phyloP scores from a whole-genome alignment of 2,113 vertebrate species.

The Strigops habroptila region DNA sequence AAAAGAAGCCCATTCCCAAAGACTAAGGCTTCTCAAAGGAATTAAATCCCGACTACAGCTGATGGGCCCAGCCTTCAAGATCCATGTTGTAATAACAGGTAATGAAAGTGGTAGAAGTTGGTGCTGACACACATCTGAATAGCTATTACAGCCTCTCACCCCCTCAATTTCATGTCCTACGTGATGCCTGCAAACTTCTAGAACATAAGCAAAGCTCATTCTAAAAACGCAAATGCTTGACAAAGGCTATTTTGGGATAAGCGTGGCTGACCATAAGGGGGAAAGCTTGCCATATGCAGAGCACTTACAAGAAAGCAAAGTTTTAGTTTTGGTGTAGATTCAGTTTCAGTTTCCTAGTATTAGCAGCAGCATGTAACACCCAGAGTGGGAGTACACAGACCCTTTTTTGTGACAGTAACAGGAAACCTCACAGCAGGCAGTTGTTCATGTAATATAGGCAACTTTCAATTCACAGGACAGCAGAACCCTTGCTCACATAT shows the following conservation, averaged over 20 bases:
- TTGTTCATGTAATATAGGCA: not conserved
- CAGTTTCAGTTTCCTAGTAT: slow-evolving; percentile 45
- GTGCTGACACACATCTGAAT: not conserved
- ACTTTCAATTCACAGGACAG: not conserved
- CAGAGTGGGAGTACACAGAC: slow-evolving; percentile 8
- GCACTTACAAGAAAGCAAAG: not conserved
- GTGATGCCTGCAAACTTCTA: not conserved
- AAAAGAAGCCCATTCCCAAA: not conserved
- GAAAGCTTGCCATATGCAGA: not conserved
- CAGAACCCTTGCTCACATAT: not conserved
- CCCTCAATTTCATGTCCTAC: not conserved
- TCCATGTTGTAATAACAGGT: not conserved
- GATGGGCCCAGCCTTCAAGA: not conserved
- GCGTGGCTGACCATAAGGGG: not conserved
- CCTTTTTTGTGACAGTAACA: slow-evolving; percentile 38
- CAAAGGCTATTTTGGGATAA: not conserved
- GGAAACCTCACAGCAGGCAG: slow-evolving; percentile 38
- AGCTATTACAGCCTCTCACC: not conserved
- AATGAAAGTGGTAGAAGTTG: not conserved
- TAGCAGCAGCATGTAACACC: not conserved
- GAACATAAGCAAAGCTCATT: not conserved
- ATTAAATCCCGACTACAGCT: not conserved
- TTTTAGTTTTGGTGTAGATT: not conserved
- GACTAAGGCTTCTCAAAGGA: not conserved
- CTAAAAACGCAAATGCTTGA: not conserved